These are phyloP conservation scores for Ochotona princeps DNA, from an alignment of 2,113 vertebrate species.

Conservation along the genomic window DNA sequence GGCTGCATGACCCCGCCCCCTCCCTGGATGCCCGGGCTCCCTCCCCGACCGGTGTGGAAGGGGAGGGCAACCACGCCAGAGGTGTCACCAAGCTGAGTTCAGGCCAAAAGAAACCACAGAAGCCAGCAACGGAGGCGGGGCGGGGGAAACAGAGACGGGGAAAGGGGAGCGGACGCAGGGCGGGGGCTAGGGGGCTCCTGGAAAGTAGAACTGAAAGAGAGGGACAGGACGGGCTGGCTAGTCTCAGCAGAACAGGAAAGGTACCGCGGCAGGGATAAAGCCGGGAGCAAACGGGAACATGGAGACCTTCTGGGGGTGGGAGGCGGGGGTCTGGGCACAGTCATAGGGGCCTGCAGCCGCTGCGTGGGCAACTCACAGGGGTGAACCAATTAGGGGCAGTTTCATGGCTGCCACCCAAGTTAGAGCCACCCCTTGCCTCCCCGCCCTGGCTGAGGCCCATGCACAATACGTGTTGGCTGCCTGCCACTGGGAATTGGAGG, in stretches of 20 bases:
- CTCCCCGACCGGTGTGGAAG: neutral
- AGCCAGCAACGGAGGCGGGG: neutral
- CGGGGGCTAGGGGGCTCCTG: neutral
- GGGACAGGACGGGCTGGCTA: neutral
- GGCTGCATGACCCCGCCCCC: neutral
- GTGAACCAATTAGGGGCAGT: neutral
- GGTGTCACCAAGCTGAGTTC: conserved; percentile 29
- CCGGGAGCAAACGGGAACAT: neutral
- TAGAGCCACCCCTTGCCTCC: neutral
- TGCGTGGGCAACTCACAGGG: too few relatives aligned
- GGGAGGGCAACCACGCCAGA: conserved; percentile 36
- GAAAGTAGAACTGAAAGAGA: conserved; percentile 14
- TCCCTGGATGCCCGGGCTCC: conserved; percentile 40
- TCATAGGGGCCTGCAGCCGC: neutral
- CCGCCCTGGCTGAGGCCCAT: neutral
- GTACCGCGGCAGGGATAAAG: conserved; percentile 6
- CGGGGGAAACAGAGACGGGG: conserved; percentile 48
- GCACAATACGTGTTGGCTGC: neutral
- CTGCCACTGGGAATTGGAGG: neutral
- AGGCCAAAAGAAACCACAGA: conserved; percentile 66
- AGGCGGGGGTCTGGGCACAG: neutral
- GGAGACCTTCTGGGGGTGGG: neutral
- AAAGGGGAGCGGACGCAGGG: neutral
- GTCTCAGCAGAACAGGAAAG: neutral
- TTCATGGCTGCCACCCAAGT: neutral